A percentile compares a stretch with the other conserved stretches of the same genome.
These are phyloP conservation scores for Polymixis lichenea DNA, from an alignment of 2,888 invertebrate species.

Conservation along the genomic window DNA sequence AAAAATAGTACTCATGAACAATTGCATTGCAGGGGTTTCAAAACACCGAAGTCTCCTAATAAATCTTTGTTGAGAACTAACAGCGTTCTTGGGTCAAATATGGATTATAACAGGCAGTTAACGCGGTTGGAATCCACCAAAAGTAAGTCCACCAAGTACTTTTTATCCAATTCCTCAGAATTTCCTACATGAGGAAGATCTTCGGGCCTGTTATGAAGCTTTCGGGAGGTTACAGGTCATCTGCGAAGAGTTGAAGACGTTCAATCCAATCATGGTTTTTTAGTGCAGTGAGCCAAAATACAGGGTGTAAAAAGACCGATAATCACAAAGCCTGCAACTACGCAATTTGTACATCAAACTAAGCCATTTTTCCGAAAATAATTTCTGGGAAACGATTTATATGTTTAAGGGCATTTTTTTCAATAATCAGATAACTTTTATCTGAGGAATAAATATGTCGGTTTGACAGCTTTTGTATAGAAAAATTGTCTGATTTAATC, in stretches of 20 bases:
- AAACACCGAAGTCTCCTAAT: conserved; percentile 91
- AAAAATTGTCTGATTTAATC: no score
- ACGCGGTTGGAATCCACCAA: conserved; percentile 90
- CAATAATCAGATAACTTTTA: no score
- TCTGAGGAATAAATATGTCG: no score
- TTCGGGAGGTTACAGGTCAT: not conserved
- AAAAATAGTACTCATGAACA: not conserved
- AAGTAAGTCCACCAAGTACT: conserved; percentile 77
- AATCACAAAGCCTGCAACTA: not conserved
- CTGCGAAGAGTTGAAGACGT: not conserved
- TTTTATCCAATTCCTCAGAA: no score
- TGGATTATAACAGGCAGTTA: conserved; percentile 90
- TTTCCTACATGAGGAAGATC: not conserved
- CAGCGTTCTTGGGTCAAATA: conserved; percentile 89
- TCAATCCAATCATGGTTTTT: not conserved
- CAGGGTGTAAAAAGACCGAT: no score
- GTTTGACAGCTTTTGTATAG: no score
- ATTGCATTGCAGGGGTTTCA: conserved; percentile 86
- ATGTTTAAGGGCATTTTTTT: no score
- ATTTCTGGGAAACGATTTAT: not conserved
- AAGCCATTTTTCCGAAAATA: not conserved
- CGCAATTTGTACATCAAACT: no score
- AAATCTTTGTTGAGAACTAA: conserved; percentile 94
- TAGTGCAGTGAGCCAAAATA: no score
- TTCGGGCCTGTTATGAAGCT: not conserved